Base-by-base conservation (phyloP, 2,888 invertebrate species). In the Hydrotaea diabolus region DNA sequence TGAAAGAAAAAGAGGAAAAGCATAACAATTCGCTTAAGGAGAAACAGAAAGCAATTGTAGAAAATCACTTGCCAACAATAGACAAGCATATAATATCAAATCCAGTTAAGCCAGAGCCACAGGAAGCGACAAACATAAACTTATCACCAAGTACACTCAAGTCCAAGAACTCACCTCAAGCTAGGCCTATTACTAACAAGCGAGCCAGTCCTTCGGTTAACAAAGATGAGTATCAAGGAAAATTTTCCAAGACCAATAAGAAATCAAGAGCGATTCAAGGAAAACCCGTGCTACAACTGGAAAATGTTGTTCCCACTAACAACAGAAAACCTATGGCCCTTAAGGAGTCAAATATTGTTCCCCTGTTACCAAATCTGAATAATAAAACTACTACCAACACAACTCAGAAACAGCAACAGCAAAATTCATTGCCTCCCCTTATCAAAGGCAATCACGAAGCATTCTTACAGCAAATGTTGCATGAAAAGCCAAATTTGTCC, bases 191-290 rank as follows among this genome's bases (percentile, higher is more conserved):
- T 1, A 59, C 13, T 11, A 39, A 4, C 8, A 39, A 39, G 9
- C 8, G 39, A 39, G 13, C 1, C 13, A 39, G 8, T 8, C 8
- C 9, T 26, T 9, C 23, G 15, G 15, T 8, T 26, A 15, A 1
- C 15, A 26, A 15, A 39, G 66, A 66, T 11, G 15, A 13, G 2
- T 46, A 39, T 66, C 1, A 66, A 8, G 69, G 23, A 23, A 66
- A 69, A 46, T 69, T 19, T 11, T 46, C 46, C 15, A 75, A 66
- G 72, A 78, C 80, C 13, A 80, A 80, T 64, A 8, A 64, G 43
- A 78, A 78, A 59, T 75, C 75, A 15, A 78, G 13, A 55, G 8
- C 3, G 39, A 73, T 11, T 15, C 43, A 7, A 8, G 7, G 9
- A 9, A 62, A 69, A 74, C 11, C 55, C 13, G 11, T 46, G 0